A percentile compares a stretch with the other conserved stretches of the same genome.
Evolutionary conservation across 2,113 vertebrate species (phyloP).

Genomic region (Etia nguti): DNA sequence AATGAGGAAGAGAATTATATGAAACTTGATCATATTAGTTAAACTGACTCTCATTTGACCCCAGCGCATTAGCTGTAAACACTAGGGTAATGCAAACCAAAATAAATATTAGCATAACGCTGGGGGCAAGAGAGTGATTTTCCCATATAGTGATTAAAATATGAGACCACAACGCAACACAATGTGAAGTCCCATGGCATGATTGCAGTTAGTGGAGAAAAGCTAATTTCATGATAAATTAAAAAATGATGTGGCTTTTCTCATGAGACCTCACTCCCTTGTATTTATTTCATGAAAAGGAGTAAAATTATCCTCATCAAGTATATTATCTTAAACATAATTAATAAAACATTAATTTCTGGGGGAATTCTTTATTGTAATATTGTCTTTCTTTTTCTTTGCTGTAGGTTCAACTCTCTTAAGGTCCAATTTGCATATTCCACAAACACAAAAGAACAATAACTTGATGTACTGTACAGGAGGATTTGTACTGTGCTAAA

Average conservation of each 20-base stretch:
- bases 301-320: constrained; percentile 63
- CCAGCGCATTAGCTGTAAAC: constrained; percentile 59
- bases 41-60: constrained; percentile 66
- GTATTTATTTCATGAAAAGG: constrained; percentile 65
- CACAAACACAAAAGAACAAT: constrained; percentile 45
- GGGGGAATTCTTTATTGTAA: constrained; percentile 19
- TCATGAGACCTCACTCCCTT: constrained; percentile 44
- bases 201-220: constrained; percentile 54
- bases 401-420: constrained; percentile 48
- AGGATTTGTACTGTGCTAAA: background rate
- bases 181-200: constrained; percentile 55
- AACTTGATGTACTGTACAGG: background rate
- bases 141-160: constrained; percentile 71
- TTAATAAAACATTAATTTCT: constrained; percentile 75
- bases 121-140: constrained; percentile 54
- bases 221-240: constrained; percentile 70
- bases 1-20: constrained; percentile 33
- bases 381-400: background rate
- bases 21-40: constrained; percentile 54
- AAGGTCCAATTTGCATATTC: constrained; percentile 51
- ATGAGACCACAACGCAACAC: constrained; percentile 53
- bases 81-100: constrained; percentile 61
- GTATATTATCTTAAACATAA: constrained; percentile 66
- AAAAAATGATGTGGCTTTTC: constrained; percentile 51
- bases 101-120: constrained; percentile 74